Evolutionary conservation across 1,140 invertebrate genomes (phyloP), one percentile per base, ranked within the genome.

Genomic region (Zaprionus camerounensis): DNA sequence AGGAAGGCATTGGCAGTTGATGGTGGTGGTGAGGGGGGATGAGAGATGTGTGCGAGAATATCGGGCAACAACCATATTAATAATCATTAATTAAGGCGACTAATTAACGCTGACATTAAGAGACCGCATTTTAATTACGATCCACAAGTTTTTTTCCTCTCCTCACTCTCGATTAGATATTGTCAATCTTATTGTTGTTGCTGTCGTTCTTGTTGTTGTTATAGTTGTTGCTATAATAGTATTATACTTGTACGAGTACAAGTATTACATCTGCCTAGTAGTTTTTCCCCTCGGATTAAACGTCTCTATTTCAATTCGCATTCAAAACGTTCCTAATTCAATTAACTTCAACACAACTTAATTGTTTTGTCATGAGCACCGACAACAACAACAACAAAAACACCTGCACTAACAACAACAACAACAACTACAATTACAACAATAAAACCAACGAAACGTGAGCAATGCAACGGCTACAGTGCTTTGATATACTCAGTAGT

Each of bases 21-120:
- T 6, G 26, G 38, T 15, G 20, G n/a, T n/a, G n/a, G n/a, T n/a
- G 20, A 44, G 24, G 44, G 9, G 56, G 7, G 44, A 11, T 51
- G 41, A 64, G 44, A 65, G 55, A 70, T 76, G 69, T 76, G 69
- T 65, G 68, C 57, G 70, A 76, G 73, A 63, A 76, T 77, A 71
- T 53, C 53, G 63, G 65, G 57, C 77, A 88, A 88, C 78, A 88
- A 81, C 81, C 85, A 91, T 90, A 90, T 90, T 90, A 91, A 90
- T 90, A 90, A 90, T 90, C 85, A 82, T 90, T 90, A 90, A 90
- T 90, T 90, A 90, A 90, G 66, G 71, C 81, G 79, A 85, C 85
- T 90, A 90, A 90, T 90, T 90, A 90, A 85, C 85, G 81, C 85
- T 90, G 85, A 90, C 85, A 90, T 90, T 91, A 90, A 91, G 72